Evolutionary conservation across 2,113 vertebrate genomes (phyloP).

Genomic region (Bos javanicus): DNA sequence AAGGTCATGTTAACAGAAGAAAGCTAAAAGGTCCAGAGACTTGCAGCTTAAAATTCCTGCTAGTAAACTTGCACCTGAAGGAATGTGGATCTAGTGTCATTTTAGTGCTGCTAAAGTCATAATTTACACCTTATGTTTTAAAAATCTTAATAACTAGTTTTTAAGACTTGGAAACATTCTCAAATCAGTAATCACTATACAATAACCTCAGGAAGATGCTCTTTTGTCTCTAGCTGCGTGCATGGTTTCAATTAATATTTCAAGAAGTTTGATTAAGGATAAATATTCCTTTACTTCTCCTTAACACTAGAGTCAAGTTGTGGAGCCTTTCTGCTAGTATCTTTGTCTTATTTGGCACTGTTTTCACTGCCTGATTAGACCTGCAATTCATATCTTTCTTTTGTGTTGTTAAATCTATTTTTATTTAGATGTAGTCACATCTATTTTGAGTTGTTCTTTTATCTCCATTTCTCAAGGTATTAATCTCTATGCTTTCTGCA

Average conservation of each 20-base stretch:
- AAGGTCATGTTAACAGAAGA: not conserved
- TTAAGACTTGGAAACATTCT: not conserved
- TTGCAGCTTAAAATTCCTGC: too few relatives aligned
- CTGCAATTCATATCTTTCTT: not conserved
- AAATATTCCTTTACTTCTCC: not conserved
- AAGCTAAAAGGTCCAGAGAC: too few relatives aligned
- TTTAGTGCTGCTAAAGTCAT: not conserved
- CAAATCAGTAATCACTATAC: too few relatives aligned
- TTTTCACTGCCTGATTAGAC: not conserved
- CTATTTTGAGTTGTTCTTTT: not conserved
- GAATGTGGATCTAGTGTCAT: not conserved
- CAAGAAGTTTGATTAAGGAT: not conserved
- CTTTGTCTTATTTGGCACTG: not conserved
- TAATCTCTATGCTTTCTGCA: not conserved
- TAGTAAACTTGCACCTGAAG: not conserved
- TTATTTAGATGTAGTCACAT: not conserved
- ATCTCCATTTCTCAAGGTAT: not conserved
- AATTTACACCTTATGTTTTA: not conserved
- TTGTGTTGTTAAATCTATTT: not conserved
- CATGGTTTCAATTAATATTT: not conserved
- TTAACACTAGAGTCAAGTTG: not conserved
- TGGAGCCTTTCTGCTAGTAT: not conserved
- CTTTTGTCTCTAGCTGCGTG: not conserved
- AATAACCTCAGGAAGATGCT: not conserved
- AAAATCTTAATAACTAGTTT: not conserved